A percentile compares a stretch with the other conserved stretches of the same genome.
phyloP scores from a whole-genome alignment of 2,797 vertebrate genomes.

The Phylloscopus collybita region DNA sequence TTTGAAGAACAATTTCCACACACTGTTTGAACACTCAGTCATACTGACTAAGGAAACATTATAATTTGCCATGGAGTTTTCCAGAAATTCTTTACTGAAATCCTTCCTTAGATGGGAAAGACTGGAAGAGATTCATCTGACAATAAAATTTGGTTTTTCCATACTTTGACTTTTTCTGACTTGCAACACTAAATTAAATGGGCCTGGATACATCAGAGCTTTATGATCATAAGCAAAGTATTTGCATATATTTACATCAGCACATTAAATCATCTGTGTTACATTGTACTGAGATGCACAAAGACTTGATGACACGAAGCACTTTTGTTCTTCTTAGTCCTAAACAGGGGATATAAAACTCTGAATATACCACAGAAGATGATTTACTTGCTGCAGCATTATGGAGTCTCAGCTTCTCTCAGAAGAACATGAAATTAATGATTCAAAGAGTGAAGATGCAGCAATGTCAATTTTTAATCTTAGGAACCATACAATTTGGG shows the following conservation, averaged over 20 bases:
- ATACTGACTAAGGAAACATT: not conserved
- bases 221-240: not conserved
- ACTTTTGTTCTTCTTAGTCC: not conserved
- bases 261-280: not conserved
- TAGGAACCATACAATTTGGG: not conserved
- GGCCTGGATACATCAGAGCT: not conserved
- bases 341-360: not conserved
- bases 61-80: not conserved
- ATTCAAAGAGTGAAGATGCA: not conserved
- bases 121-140: not conserved
- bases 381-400: not conserved
- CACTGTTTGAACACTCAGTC: not conserved
- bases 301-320: not conserved
- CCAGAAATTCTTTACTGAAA: not conserved
- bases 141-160: not conserved
- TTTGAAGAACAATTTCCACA: not conserved
- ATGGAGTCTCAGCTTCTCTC: not conserved
- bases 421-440: not conserved
- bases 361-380: not conserved
- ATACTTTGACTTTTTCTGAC: not conserved
- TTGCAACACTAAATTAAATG: not conserved
- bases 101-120: not conserved
- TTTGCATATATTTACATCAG: not conserved
- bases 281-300: not conserved
- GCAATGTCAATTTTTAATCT: not conserved